Conservation (phyloP, 2,888 invertebrate species). For the Andricus quercusramuli region DNA sequence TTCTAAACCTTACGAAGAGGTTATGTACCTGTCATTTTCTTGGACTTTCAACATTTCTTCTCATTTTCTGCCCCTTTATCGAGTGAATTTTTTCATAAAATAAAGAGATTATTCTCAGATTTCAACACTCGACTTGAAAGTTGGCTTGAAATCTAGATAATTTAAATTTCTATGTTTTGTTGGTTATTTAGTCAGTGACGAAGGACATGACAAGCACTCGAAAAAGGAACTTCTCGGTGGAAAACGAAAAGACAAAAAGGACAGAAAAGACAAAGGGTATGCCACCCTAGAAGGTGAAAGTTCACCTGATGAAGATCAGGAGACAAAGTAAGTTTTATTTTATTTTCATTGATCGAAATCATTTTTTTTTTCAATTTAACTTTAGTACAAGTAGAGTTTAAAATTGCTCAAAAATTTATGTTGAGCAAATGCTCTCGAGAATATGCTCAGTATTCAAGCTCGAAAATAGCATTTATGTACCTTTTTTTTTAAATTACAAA, state of each 20-base stretch:
- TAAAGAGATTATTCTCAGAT: neutral
- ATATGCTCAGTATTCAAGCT: too few species aligned
- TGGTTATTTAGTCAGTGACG: slow-evolving; percentile 86
- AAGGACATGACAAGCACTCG: slow-evolving; percentile 87
- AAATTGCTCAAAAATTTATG: too few species aligned
- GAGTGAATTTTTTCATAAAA: neutral
- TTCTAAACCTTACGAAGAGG: neutral
- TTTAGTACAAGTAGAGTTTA: slow-evolving; percentile 6
- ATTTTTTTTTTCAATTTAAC: slow-evolving; percentile 44
- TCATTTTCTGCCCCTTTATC: neutral
- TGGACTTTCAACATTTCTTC: neutral
- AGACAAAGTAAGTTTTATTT: slow-evolving; percentile 84
- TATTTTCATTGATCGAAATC: slow-evolving; percentile 53
- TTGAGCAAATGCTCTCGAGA: too few species aligned
- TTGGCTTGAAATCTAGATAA: neutral
- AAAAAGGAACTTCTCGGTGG: slow-evolving; percentile 90
- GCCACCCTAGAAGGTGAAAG: slow-evolving; percentile 96
- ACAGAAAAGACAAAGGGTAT: slow-evolving; percentile 93
- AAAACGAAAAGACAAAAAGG: slow-evolving; percentile 91
- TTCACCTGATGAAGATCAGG: slow-evolving; percentile 92
- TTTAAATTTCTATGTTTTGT: neutral
- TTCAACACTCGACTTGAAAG: neutral
- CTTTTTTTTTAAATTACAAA: too few species aligned
- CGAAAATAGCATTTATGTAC: too few species aligned
- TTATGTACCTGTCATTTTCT: neutral